Percentiles rank a stretch among this genome's conserved stretches.
Conservation (phyloP, 2,113 vertebrate genomes). For the Burhinus bistriatus region DNA sequence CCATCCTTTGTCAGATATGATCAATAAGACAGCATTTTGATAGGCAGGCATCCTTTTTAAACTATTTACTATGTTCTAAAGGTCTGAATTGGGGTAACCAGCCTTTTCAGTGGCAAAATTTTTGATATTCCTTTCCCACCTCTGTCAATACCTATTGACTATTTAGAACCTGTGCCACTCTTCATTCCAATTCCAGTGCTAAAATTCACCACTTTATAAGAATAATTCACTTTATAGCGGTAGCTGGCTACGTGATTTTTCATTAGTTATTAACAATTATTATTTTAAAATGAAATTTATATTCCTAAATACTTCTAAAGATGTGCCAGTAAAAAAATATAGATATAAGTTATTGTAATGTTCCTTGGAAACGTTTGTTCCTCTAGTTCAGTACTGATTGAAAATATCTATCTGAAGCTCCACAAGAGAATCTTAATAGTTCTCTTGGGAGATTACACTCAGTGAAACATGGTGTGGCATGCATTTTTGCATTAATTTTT, state of each 20-base stretch:
- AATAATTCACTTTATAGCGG: constrained; percentile 50
- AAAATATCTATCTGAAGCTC: constrained; percentile 8
- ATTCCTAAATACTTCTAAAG: constrained; percentile 35
- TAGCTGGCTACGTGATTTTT: constrained; percentile 14
- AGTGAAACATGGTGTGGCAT: neutral
- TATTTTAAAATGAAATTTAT: constrained; percentile 41
- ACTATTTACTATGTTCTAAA: neutral
- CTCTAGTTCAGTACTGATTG: constrained; percentile 28
- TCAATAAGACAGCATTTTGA: neutral
- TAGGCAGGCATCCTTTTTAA: neutral
- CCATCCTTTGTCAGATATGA: neutral
- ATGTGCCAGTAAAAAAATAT: constrained; percentile 38
- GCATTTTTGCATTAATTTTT: constrained; percentile 32
- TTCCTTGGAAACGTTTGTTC: constrained; percentile 27
- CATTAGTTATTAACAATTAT: constrained; percentile 48
- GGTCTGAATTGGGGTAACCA: neutral
- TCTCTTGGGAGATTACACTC: neutral
- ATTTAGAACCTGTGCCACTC: constrained; percentile 4
- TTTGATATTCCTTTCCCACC: neutral
- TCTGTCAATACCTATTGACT: neutral
- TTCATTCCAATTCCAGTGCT: neutral
- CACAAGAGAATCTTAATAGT: neutral
- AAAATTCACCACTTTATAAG: constrained; percentile 37
- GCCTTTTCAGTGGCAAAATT: neutral
- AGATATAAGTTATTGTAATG: constrained; percentile 33